Conservation (phyloP, 2,113 vertebrate genomes). For the Crocuta crocuta region DNA sequence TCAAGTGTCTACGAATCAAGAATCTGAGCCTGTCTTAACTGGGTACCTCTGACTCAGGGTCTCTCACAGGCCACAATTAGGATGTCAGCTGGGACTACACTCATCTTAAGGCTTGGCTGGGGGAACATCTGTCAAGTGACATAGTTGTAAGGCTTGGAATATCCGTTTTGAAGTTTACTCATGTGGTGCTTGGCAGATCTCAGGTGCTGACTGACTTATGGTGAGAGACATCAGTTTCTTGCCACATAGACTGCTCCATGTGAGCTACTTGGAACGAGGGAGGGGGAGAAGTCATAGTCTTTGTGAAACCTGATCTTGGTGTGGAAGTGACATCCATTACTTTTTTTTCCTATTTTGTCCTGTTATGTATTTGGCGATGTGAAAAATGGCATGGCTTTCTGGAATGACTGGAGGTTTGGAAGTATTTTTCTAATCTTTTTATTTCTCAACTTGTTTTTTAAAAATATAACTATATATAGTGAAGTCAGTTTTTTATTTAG, state of each 20-base stretch:
- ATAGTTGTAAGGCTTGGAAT: not conserved
- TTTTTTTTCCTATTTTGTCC: not conserved
- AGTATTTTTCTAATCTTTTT: not conserved
- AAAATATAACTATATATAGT: slow-evolving; percentile 4
- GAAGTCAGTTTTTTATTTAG: slow-evolving; percentile 45
- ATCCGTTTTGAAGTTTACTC: not conserved
- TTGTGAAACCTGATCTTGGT: not conserved
- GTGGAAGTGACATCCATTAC: not conserved
- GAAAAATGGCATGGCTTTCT: not conserved
- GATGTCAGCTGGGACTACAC: not conserved
- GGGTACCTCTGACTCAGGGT: not conserved
- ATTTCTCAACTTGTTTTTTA: not conserved
- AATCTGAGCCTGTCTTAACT: not conserved
- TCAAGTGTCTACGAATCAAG: not conserved
- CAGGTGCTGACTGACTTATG: not conserved
- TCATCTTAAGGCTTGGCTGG: not conserved
- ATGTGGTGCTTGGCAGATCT: not conserved
- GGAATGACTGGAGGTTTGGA: not conserved
- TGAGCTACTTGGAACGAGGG: not conserved
- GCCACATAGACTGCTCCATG: not conserved
- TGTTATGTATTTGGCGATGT: not conserved
- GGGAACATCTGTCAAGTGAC: not conserved
- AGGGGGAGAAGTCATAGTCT: not conserved
- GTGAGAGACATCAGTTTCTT: not conserved
- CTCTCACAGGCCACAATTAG: not conserved